These are phyloP conservation scores for Caenorhabditis plicata DNA, from an alignment of 2,888 invertebrate genomes.

Conservation along the genomic window DNA sequence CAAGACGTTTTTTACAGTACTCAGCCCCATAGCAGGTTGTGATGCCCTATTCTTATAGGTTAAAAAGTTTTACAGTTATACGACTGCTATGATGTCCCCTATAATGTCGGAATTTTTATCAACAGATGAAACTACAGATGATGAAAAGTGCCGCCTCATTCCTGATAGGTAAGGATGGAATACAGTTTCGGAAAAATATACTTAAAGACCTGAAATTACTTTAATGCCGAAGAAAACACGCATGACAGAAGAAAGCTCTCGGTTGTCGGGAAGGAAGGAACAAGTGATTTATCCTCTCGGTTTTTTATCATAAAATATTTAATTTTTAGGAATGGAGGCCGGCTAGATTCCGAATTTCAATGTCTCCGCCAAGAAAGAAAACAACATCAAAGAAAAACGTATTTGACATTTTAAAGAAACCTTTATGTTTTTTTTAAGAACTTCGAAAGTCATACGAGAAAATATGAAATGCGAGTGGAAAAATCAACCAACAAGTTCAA, in stretches of 20 bases:
- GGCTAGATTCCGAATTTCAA: slow-evolving; percentile 59
- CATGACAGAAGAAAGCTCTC: slow-evolving; percentile 20
- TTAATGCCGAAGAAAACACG: slow-evolving; percentile 26
- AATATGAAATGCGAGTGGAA: slow-evolving; percentile 45
- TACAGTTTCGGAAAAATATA: not conserved
- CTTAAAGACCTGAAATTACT: slow-evolving; percentile 32
- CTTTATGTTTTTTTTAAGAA: slow-evolving; percentile 15
- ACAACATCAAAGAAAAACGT: slow-evolving; percentile 27
- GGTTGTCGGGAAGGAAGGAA: slow-evolving; percentile 16
- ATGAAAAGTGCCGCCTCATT: slow-evolving; percentile 33
- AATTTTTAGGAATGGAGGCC: slow-evolving; percentile 44
- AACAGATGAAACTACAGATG: slow-evolving; percentile 46
- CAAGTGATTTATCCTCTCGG: slow-evolving; percentile 10
- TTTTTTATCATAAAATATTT: not conserved
- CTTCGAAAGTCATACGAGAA: slow-evolving; percentile 28
- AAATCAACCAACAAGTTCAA: slow-evolving; percentile 29
- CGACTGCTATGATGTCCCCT: slow-evolving; percentile 62
- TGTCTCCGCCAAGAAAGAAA: slow-evolving; percentile 54
- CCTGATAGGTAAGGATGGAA: slow-evolving; percentile 29
- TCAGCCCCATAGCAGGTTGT: slow-evolving; percentile 43
- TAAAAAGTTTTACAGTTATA: slow-evolving; percentile 49
- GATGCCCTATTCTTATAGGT: not conserved
- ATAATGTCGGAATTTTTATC: slow-evolving; percentile 52
- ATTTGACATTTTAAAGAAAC: not conserved
- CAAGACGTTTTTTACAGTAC: no score